Percentiles rank a stretch among this genome's conserved stretches.
These are phyloP conservation scores for Falco columbarius DNA, from an alignment of 2,797 vertebrate genomes.

Conservation along the genomic window DNA sequence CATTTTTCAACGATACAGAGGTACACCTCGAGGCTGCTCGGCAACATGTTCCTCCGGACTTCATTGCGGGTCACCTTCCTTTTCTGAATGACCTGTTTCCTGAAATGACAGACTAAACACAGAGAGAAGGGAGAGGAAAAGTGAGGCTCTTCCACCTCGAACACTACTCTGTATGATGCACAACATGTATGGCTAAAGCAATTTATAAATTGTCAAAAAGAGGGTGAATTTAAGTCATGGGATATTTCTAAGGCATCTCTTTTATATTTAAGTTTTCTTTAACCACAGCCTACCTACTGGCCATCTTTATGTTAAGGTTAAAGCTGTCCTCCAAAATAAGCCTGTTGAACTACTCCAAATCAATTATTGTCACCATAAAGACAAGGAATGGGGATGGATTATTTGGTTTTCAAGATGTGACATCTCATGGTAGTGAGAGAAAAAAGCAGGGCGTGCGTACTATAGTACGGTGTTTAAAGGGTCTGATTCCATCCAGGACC, in stretches of 20 bases:
- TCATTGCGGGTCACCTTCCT: rapidly evolving
- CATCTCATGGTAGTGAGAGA: background rate
- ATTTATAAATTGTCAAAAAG: background rate
- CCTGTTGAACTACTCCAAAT: background rate
- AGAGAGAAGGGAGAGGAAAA: background rate
- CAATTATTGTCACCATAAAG: background rate
- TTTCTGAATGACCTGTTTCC: background rate
- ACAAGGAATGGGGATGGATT: background rate
- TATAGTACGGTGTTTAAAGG: background rate
- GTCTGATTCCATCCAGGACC: background rate
- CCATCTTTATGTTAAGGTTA: background rate
- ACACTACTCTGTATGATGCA: background rate
- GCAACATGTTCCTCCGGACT: rapidly evolving
- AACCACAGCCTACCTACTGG: background rate
- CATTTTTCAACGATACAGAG: background rate
- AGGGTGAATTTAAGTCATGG: background rate
- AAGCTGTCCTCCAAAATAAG: constrained; percentile 7
- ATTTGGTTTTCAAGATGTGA: background rate
- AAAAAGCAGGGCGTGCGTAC: background rate
- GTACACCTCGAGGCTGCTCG: background rate
- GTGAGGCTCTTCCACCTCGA: background rate
- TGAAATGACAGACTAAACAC: background rate
- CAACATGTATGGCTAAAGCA: rapidly evolving
- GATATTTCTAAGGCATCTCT: background rate
- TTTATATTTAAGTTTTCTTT: background rate